A percentile compares a stretch with the other conserved stretches of the same genome.
phyloP scores from a whole-genome alignment of 2,797 vertebrate species.

The Muraenolepis orangiensis region DNA sequence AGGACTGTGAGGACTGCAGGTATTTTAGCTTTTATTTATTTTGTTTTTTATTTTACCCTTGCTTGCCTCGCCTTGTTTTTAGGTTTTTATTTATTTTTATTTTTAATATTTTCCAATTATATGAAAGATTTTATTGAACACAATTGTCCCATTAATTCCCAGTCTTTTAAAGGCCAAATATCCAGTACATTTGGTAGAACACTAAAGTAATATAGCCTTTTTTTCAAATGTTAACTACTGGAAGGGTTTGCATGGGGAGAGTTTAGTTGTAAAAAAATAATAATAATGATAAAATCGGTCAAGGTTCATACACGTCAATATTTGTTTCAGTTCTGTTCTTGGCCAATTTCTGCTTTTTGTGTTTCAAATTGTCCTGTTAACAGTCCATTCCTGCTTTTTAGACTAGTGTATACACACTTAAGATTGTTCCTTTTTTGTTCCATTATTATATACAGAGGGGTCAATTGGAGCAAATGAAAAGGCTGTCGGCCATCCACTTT shows the following conservation, averaged over 20 bases:
- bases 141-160: not conserved
- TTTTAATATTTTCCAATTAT: conserved; percentile 35
- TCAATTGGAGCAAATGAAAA: conserved; percentile 13
- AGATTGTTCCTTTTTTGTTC: conserved; percentile 29
- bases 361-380: conserved; percentile 40
- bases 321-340: conserved; percentile 42
- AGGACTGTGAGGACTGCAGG: conserved; percentile 38
- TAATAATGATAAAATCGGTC: conserved; percentile 28
- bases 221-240: not conserved
- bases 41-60: conserved; percentile 41
- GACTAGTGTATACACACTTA: conserved; percentile 24
- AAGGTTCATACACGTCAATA: conserved; percentile 39
- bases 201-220: not conserved
- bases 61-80: conserved; percentile 46
- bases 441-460: conserved; percentile 28
- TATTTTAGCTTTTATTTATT: conserved; percentile 26
- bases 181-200: conserved; percentile 1
- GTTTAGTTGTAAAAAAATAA: not conserved
- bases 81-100: conserved; percentile 47
- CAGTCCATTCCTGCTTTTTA: conserved; percentile 46
- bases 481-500: conserved; percentile 15
- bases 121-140: conserved; percentile 8
- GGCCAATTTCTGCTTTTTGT: conserved; percentile 44
- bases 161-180: conserved; percentile 1
- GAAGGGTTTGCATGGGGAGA: not conserved